These are phyloP conservation scores for Euthynnus affinis DNA, from an alignment of 2,797 vertebrate genomes.

Conservation along the genomic window DNA sequence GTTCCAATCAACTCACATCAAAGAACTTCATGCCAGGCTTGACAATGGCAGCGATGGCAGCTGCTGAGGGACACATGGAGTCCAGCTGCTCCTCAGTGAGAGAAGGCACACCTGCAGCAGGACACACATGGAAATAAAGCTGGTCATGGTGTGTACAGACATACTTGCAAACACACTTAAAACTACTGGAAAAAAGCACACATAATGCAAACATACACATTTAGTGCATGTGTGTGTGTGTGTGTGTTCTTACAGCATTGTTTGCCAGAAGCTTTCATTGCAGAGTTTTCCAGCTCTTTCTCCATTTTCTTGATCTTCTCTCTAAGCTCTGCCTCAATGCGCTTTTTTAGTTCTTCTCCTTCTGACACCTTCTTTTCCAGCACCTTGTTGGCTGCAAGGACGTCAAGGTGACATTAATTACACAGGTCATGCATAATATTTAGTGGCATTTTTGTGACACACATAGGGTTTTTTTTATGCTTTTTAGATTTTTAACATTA, in stretches of 20 bases:
- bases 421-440: not conserved
- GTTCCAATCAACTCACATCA: constrained; percentile 85
- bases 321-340: constrained; percentile 88
- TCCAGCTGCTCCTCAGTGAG: constrained; percentile 94
- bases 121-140: constrained; percentile 6
- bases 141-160: too few relatives aligned
- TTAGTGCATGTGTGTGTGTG: too few relatives aligned
- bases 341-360: constrained; percentile 84
- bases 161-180: not conserved
- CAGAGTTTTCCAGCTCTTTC: constrained; percentile 93
- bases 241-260: constrained; percentile 90
- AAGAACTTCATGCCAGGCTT: constrained; percentile 98
- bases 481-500: too few relatives aligned
- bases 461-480: not conserved
- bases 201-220: not conserved
- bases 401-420: constrained; percentile 1
- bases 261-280: constrained; percentile 88
- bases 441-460: not conserved
- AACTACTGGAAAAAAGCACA: not conserved
- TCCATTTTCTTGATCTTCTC: constrained; percentile 93
- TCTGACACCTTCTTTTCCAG: constrained; percentile 89
- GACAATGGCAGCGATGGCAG: constrained; percentile 95
- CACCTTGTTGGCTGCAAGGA: constrained; percentile 87
- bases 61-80: constrained; percentile 95
- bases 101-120: constrained; percentile 84